These are phyloP conservation scores for Lobophora halterata DNA, from an alignment of 2,888 invertebrate species.

Conservation along the genomic window DNA sequence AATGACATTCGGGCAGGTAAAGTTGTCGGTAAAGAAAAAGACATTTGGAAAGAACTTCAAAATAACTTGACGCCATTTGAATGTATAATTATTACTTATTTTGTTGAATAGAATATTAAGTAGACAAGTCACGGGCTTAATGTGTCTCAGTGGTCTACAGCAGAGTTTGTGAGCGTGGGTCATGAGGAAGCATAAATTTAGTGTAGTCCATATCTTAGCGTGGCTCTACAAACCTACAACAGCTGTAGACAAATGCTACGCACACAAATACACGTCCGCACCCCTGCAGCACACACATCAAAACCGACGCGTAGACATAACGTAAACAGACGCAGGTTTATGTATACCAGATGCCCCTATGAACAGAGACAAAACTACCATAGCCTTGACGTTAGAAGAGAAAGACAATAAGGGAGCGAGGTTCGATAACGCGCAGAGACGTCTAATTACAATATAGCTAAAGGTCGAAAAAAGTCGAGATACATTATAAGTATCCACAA, in stretches of 20 bases:
- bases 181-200: conserved; percentile 79
- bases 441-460: conserved; percentile 73
- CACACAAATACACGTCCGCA: conserved; percentile 64
- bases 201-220: conserved; percentile 60
- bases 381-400: conserved; percentile 54
- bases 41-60: conserved; percentile 32
- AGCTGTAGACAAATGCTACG: conserved; percentile 73
- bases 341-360: conserved; percentile 78
- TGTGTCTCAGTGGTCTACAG: conserved; percentile 43
- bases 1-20: conserved; percentile 30
- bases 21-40: conserved; percentile 28
- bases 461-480: conserved; percentile 72
- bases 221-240: conserved; percentile 70
- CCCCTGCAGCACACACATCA: conserved; percentile 62
- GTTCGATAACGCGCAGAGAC: conserved; percentile 68
- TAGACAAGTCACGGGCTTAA: conserved; percentile 48
- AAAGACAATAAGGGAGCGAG: conserved; percentile 55
- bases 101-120: conserved; percentile 59
- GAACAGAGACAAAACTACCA: conserved; percentile 66
- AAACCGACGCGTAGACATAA: conserved; percentile 49
- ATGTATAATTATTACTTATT: conserved; percentile 51
- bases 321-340: conserved; percentile 76
- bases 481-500: conserved; percentile 31
- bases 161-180: conserved; percentile 59
- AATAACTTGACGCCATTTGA: conserved; percentile 42